phyloP scores from a whole-genome alignment of 2,888 invertebrate genomes.

The Halictus quadricinctus region DNA sequence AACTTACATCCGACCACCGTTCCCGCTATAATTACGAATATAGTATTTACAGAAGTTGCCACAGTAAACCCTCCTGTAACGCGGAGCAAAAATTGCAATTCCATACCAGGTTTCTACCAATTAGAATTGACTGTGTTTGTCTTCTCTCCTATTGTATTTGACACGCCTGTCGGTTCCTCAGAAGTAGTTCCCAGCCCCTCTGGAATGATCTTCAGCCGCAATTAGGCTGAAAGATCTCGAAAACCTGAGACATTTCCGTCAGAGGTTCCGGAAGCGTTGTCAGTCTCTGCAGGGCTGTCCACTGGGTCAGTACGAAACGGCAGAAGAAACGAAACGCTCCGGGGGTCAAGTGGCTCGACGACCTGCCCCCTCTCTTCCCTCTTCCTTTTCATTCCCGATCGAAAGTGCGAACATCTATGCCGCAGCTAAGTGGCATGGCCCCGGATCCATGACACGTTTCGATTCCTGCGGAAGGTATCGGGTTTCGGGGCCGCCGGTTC shows the following conservation, averaged over 20 bases:
- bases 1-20: too few relatives aligned
- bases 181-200: background rate
- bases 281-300: background rate
- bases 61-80: too few relatives aligned
- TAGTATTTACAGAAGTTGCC: background rate
- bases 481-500: conserved; percentile 46
- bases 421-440: conserved; percentile 37
- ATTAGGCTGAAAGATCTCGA: background rate
- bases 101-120: too few relatives aligned
- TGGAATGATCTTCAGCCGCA: background rate
- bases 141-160: background rate
- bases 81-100: too few relatives aligned
- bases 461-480: conserved; percentile 64
- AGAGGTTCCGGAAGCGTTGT: background rate
- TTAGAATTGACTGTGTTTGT: too few relatives aligned
- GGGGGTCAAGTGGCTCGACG: conserved; percentile 17
- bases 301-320: background rate
- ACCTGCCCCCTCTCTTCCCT: background rate
- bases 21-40: too few relatives aligned
- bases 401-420: conserved; percentile 10
- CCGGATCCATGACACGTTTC: conserved; percentile 60
- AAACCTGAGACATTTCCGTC: background rate
- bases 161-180: background rate
- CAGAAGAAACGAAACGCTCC: conserved; percentile 14
- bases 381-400: conserved; percentile 28